Evolutionary conservation across 2,797 vertebrate species (phyloP).

Genomic region (Sarcoramphus papa): DNA sequence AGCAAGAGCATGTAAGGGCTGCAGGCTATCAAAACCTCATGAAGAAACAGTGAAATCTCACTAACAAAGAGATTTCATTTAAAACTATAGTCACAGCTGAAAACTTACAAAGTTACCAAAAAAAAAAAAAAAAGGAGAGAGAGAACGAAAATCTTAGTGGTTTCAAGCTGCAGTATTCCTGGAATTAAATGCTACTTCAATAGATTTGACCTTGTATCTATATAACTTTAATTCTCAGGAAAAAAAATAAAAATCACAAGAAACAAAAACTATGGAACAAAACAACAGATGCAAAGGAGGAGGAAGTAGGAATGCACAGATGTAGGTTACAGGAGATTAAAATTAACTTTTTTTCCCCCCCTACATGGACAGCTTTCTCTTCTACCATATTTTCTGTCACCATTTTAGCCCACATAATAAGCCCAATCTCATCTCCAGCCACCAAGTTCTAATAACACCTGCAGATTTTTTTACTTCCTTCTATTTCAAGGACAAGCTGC

Average conservation of each 20-base stretch:
- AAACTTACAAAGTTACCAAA: not conserved
- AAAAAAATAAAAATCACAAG: not conserved
- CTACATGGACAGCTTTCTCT: not conserved
- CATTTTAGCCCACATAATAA: not conserved
- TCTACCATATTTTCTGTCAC: not conserved
- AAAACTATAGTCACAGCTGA: not conserved
- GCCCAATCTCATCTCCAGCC: not conserved
- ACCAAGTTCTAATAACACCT: not conserved
- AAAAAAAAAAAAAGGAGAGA: too few relatives aligned
- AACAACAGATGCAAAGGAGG: not conserved
- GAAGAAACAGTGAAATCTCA: not conserved
- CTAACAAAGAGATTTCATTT: not conserved
- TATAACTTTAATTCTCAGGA: not conserved
- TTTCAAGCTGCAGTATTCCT: not conserved
- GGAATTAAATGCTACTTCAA: not conserved
- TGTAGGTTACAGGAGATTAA: not conserved
- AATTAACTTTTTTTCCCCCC: not conserved
- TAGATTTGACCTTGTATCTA: not conserved
- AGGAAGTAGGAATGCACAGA: not conserved
- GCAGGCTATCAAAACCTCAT: accelerated
- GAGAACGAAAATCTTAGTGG: not conserved
- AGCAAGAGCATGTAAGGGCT: not conserved
- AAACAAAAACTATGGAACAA: not conserved
- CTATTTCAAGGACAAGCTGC: not conserved
- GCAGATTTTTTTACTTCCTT: not conserved